phyloP scores from a whole-genome alignment of 2,113 vertebrate genomes.

The Sturnira hondurensis region DNA sequence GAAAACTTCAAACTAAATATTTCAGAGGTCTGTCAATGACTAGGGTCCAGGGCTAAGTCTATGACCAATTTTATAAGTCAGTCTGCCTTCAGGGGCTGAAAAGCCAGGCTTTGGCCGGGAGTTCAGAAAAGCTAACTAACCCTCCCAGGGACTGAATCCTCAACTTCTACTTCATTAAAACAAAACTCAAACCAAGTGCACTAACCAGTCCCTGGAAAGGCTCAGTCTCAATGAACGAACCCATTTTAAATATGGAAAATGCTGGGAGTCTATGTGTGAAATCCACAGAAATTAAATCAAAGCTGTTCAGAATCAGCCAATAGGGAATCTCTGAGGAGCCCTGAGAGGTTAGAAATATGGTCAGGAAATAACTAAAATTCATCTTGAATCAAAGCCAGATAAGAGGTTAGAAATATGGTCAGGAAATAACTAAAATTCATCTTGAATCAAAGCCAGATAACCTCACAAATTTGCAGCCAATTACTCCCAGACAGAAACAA shows the following conservation, averaged over 20 bases:
- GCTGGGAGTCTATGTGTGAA: neutral
- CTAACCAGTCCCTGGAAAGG: neutral
- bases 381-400: neutral
- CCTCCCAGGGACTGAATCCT: neutral
- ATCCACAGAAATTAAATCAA: neutral
- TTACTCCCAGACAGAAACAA: neutral
- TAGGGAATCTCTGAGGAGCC: neutral
- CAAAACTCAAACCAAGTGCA: neutral
- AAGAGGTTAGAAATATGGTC: neutral
- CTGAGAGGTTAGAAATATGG: neutral
- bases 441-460: neutral
- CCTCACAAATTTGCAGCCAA: neutral
- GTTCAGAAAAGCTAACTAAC: neutral
- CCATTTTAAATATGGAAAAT: neutral
- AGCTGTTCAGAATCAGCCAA: neutral
- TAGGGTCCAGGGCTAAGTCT: neutral
- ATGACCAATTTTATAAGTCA: neutral
- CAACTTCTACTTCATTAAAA: conserved; percentile 1
- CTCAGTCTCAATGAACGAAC: neutral
- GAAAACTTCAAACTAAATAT: neutral
- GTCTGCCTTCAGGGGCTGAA: neutral
- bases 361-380: neutral
- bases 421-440: neutral
- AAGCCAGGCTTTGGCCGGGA: neutral
- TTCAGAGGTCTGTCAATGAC: neutral